Percentiles rank a stretch among this genome's conserved stretches.
Conservation (phyloP, 2,113 vertebrate genomes). For the Telmatochromis bifrenatus region DNA sequence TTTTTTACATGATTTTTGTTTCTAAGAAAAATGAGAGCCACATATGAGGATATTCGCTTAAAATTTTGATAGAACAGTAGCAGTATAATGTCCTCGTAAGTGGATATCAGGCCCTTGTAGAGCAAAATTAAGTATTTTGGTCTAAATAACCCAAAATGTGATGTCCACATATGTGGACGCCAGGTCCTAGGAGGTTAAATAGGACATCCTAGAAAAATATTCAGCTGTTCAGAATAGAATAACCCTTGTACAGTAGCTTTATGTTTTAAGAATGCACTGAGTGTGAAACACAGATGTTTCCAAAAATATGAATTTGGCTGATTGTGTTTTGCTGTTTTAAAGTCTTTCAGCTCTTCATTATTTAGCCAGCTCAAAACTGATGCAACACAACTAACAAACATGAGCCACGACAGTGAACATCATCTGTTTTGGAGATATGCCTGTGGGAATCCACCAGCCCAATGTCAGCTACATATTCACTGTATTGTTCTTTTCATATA, state of each 20-base stretch:
- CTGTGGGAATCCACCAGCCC: neutral
- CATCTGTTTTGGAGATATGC: accelerated
- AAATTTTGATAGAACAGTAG: neutral
- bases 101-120: neutral
- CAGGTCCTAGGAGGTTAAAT: neutral
- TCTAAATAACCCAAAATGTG: neutral
- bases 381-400: neutral
- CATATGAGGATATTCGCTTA: neutral
- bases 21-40: neutral
- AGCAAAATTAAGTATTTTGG: neutral
- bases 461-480: accelerated
- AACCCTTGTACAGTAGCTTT: neutral
- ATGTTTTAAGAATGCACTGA: neutral
- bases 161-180: neutral
- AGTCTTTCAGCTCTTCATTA: neutral
- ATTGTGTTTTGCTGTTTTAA: neutral
- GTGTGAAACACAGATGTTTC: neutral
- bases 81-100: neutral
- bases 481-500: neutral
- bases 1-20: too few relatives aligned
- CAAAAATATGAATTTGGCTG: neutral
- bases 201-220: neutral
- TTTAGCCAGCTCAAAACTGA: neutral
- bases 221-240: neutral
- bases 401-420: neutral